Evolutionary conservation across 2,888 invertebrate genomes (phyloP), one percentile per base, ranked within the genome.

Genomic region (Tupiocoris notatus): DNA sequence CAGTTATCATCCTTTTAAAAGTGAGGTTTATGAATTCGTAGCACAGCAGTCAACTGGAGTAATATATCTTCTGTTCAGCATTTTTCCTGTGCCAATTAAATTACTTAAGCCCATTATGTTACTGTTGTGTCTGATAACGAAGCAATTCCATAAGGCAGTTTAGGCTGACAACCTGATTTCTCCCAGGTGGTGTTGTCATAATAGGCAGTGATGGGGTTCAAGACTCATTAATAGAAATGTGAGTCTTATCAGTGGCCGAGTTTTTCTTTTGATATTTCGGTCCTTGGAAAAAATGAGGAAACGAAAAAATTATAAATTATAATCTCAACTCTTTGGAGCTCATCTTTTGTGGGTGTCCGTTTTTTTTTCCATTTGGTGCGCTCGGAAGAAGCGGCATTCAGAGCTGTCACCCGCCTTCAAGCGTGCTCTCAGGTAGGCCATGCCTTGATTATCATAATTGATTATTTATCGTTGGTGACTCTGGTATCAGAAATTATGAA

Each of bases 381-480:
- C 66, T 58, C 3, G 24, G 54, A 12, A 39, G 39, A 39, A 39
- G 66, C 75, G 75, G 75, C 75, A 66, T 66, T 59, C 66, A 18
- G 12, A 24, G 39, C 75, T 75, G 75, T 75, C 75, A 75, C 66
- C 66, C 75, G 59, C 59, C 75, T 65, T 22, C 74, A n/a, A n/a
- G n/a, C n/a, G n/a, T 12, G 39, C 59, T 59, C 61, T 17, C 75
- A 75, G 75, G 75, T 75, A 75, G 75, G 22, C 17, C 39, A 39
- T 39, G 39, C 39, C 39, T 39, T 39, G 39, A 75, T 75, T 75
- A 75, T 18, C 75, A 75, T 75, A 75, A 75, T 75, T 75, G 75
- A 75, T 75, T 75, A 75, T 75, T 75, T 75, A 75, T 75, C 65
- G 75, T 75, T 39, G 66, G 23, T 61, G 73, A 73, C 73, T 62